Percentiles rank a stretch among this genome's conserved stretches.
Evolutionary conservation across 2,113 vertebrate species (phyloP).

Genomic region (Cololabis saira): DNA sequence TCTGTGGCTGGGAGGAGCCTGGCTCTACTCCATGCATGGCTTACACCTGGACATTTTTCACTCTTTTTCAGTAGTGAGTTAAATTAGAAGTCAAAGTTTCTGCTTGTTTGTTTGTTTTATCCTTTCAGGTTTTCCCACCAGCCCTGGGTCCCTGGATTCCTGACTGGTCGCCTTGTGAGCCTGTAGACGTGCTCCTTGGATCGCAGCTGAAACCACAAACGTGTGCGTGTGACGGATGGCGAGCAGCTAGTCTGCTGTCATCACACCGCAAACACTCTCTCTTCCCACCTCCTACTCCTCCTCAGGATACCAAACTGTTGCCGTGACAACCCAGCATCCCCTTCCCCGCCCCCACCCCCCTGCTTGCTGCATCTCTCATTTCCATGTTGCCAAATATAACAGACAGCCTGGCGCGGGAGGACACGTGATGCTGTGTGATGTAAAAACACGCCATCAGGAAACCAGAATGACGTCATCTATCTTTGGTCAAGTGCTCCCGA

Average conservation of each 20-base stretch:
- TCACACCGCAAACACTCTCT: slow-evolving; percentile 23
- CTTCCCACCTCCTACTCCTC: slow-evolving; percentile 25
- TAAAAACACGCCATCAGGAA: slow-evolving; percentile 24
- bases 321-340: slow-evolving; percentile 56
- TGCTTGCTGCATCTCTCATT: slow-evolving; percentile 41
- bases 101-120: no score
- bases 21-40: background rate
- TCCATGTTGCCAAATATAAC: slow-evolving; percentile 63
- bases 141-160: no score
- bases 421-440: background rate
- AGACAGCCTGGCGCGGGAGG: slow-evolving; percentile 29
- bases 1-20: background rate
- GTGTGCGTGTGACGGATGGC: background rate
- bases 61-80: no score
- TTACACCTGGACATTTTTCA: background rate
- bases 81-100: no score
- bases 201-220: background rate
- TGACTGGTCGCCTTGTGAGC: no score
- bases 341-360: slow-evolving; percentile 7
- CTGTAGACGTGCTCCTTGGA: background rate
- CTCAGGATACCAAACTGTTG: slow-evolving; percentile 54
- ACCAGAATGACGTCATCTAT: slow-evolving; percentile 24
- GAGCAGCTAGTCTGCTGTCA: background rate
- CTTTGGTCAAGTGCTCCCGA: background rate
- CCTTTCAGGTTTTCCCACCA: no score